Evolutionary conservation across 2,888 invertebrate genomes (phyloP), one percentile per base, ranked within the genome.

Genomic region (Chymomyza amoena): DNA sequence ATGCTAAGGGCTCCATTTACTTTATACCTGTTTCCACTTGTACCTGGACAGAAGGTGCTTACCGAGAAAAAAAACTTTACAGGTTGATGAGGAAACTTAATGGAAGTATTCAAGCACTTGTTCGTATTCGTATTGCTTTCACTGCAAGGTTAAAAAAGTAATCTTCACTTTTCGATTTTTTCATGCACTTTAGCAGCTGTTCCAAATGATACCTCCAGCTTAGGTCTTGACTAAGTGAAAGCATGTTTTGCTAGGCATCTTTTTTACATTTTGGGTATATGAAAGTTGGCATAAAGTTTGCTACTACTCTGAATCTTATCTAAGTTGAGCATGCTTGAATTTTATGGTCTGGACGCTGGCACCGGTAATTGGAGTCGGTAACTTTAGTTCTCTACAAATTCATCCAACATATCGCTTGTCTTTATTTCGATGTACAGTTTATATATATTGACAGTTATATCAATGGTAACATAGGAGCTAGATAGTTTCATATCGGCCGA

Each of bases 161-260:
- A 45, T 45, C 39, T 2, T 13, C 13, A 13, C 4, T 45, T 4
- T 13, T 45, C 39, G 39, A 45, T 13, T 45, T 45, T 45, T 45
- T 32, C 13, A 10, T 45, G 13, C 13, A 13, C 39, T 45, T 45
- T 45, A 45, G 39, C 13, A 45, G 39, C 39, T 45, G 39, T 66
- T 60, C 72, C 70, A 61, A 69, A 9, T 39, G 74, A 75, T 66
- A 70, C 72, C 74, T 76, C 66, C 68, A 72, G 64, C 66, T 68
- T 72, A 72, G 68, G 71, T 70, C 75, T 72, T 66, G 62, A 64
- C 64, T 68, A 52, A 71, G 39, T 13, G 10, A 13, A 13, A 4
- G 10, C 13, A 45, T 45, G 39, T 10, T 13, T 45, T 45, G 4
- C 13, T 45, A 36, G 6, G 13, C 39, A 45, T 10, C 13, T 45